phyloP scores from a whole-genome alignment of 2,113 vertebrate species.

The Nesoenas mayeri region DNA sequence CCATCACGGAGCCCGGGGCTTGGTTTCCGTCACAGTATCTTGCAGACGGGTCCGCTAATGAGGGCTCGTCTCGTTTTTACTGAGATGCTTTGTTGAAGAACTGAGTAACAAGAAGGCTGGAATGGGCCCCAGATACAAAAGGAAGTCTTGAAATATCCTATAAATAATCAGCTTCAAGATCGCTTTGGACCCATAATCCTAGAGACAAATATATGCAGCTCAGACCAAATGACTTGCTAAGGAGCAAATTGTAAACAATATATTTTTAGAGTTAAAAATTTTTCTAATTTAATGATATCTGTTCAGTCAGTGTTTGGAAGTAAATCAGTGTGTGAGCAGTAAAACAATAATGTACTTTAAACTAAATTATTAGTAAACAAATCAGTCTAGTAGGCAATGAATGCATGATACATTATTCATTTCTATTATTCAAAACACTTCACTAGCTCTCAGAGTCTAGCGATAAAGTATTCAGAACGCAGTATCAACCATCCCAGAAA shows the following conservation, averaged over 20 bases:
- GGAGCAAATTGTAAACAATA: constrained; percentile 35
- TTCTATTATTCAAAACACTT: constrained; percentile 61
- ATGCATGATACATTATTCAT: constrained; percentile 68
- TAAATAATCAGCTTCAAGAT: background rate
- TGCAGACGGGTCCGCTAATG: background rate
- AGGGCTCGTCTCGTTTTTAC: background rate
- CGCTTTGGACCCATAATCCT: background rate
- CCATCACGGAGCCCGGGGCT: background rate
- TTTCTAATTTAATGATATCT: constrained; percentile 50
- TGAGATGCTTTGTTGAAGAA: background rate
- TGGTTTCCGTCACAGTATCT: background rate
- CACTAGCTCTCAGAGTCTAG: constrained; percentile 40
- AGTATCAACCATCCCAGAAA: constrained; percentile 29
- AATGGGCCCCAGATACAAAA: background rate
- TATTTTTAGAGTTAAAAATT: constrained; percentile 58
- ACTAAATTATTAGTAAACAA: constrained; percentile 71
- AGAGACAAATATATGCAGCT: background rate
- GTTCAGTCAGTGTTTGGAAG: constrained; percentile 43
- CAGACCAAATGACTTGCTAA: background rate
- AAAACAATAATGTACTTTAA: constrained; percentile 71
- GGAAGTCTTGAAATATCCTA: background rate
- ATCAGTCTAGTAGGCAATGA: constrained; percentile 61
- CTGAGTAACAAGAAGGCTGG: background rate
- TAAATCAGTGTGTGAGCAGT: constrained; percentile 61
- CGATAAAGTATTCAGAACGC: constrained; percentile 58